These are phyloP conservation scores for Syngnathus acus DNA, from an alignment of 2,797 vertebrate genomes.

Conservation along the genomic window DNA sequence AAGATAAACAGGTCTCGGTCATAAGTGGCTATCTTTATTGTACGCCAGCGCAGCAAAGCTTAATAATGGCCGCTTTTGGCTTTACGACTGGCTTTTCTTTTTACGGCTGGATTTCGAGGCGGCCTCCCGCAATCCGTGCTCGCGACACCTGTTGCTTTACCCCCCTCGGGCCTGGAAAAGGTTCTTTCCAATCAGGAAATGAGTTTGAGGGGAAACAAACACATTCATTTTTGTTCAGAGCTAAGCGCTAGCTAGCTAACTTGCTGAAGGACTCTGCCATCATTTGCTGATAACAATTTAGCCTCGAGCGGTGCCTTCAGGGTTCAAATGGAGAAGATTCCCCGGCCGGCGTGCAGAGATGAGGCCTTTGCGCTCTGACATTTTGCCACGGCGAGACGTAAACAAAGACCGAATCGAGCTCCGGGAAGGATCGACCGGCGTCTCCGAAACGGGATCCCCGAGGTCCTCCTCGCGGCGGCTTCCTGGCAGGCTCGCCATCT, in stretches of 20 bases:
- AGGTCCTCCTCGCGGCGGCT: slow-evolving; percentile 51
- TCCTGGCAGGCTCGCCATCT: slow-evolving; percentile 53
- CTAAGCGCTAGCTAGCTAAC: not conserved
- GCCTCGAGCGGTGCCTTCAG: too few relatives aligned
- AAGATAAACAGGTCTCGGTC: slow-evolving; percentile 56
- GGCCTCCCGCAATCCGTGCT: too few relatives aligned
- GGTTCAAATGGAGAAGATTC: not conserved
- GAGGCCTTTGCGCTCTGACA: slow-evolving; percentile 16
- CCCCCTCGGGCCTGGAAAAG: not conserved
- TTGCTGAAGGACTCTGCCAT: not conserved
- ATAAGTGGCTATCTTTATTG: slow-evolving; percentile 66
- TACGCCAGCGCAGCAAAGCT: slow-evolving; percentile 51
- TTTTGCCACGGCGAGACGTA: slow-evolving; percentile 31
- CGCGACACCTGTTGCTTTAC: too few relatives aligned
- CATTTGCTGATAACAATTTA: not conserved
- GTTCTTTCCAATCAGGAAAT: not conserved
- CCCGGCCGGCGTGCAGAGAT: not conserved
- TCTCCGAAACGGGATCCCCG: slow-evolving; percentile 51
- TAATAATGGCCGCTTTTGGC: slow-evolving; percentile 37
- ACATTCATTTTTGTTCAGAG: too few relatives aligned
- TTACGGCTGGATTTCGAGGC: not conserved
- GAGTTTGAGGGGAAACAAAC: not conserved
- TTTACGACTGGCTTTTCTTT: slow-evolving; percentile 9
- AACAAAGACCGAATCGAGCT: slow-evolving; percentile 43
- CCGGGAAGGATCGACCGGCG: slow-evolving; percentile 52